Percentiles rank a stretch among this genome's conserved stretches.
Conservation (phyloP, 37 sponge, comb jelly and placozoan species). For the Cliona cf. orientalis region DNA sequence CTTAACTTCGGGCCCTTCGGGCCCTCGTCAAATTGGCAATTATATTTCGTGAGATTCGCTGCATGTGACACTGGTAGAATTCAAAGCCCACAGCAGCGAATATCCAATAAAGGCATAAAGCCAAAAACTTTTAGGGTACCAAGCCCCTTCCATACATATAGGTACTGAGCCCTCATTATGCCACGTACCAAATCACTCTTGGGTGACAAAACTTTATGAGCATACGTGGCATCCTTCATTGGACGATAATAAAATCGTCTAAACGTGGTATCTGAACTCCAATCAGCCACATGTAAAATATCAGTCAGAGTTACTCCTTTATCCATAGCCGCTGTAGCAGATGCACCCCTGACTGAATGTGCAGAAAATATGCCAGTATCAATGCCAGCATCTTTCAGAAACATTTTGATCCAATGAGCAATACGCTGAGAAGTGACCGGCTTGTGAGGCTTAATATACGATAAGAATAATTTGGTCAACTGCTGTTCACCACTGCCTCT, state of each 20-base stretch:
- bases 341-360: constrained; percentile 40
- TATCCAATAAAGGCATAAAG: not conserved
- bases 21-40: constrained; percentile 2
- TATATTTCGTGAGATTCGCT: constrained; percentile 21
- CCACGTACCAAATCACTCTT: too few species aligned
- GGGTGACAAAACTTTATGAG: too few species aligned
- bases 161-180: too few species aligned
- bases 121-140: not conserved
- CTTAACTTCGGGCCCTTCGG: too few species aligned
- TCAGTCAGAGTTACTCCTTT: constrained; percentile 21
- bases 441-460: not conserved
- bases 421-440: constrained; percentile 22
- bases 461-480: not conserved
- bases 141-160: too few species aligned
- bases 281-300: constrained; percentile 3
- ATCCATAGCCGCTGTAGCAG: constrained; percentile 30
- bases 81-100: not conserved
- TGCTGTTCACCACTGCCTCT: not conserved
- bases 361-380: constrained; percentile 34
- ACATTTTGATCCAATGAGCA: constrained; percentile 29
- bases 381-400: constrained; percentile 20
- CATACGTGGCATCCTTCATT: too few species aligned
- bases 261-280: constrained; percentile 32
- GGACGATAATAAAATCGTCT: constrained; percentile 26
- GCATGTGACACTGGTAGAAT: constrained; percentile 16